Base-by-base conservation (phyloP, 2,888 invertebrate species). In the Nomada hirtipes region DNA sequence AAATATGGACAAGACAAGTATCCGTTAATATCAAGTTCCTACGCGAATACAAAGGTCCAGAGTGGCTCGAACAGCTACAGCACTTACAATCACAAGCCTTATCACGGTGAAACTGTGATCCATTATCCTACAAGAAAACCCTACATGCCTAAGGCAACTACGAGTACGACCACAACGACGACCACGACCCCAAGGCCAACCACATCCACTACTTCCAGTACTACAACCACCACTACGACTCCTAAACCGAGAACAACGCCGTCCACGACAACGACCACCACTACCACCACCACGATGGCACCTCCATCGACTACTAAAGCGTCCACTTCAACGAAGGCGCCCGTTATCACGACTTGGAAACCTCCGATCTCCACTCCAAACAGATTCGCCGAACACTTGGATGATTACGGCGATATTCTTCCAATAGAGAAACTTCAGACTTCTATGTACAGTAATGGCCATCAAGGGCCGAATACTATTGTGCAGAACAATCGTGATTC, bases 41-140 rank as follows among this genome's bases (percentile, higher is more conserved):
- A 97, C 90, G 96, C 96, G 0, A 96, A 96, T 88, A 95, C 96
- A 0, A 97, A 96, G 91, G 95, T 96, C 42, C 96, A 96, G 90
- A 96, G 96, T 53, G 93, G 92, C 13, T 87, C 91, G 0, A 93
- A 89, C 75, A 92, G 93, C 60, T 93, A 93, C 78, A 93, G 90
- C 36, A 92, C 91, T 2, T 92, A 93, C 70, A 94, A 94, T 83
- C 93, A 94, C 74, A 90, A 90, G 29, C 92, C 91, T 0, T 88
- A 88, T 67, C 88, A 91, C 11, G 71, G 85, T 1, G 91, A 90
- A 44, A 87, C 85, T 0, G 85, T 90, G 18, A 50, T 88, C 26
- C 89, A 88, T 74, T 89, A 86, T 50, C 87, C 88, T 15, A 83
- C 87, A 7, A 86, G 79, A 11, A 89, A 79, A 36, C 79, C 86